Base-by-base conservation (phyloP, 1,140 invertebrate species). In the Neuroterus valhalla region DNA sequence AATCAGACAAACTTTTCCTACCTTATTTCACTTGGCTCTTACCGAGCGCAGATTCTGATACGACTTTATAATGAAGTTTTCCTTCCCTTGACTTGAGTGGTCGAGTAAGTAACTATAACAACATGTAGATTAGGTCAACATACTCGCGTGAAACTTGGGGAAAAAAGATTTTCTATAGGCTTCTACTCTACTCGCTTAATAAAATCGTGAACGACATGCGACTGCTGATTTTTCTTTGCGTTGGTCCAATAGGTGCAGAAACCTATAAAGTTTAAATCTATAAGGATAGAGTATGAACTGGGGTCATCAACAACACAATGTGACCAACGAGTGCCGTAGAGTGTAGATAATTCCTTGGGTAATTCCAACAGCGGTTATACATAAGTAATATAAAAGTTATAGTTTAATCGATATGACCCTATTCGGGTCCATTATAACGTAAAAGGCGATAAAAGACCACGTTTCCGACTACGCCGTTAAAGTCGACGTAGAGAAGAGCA, bases 351-450 rank as follows among this genome's bases (percentile, higher is more conserved):
- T n/a, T n/a, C n/a, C n/a, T n/a, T n/a, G n/a, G n/a, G n/a, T n/a
- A 62, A 31, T 31, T 62, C 55, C 26, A 31, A 38, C 23, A 31
- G 23, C 23, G 21, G 72, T 74, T 79, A 82, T 78, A 82, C 80
- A 78, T 74, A 82, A 78, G 74, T 72, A 62, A 62, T 62, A 38
- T 62, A 62, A 38, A 8, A 38, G 23, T 31, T 62, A 62, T 62
- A 62, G 55, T 62, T 62, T 73, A 78, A 82, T 82, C 81, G 74
- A 82, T 82, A 70, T 48, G 76, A 74, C 71, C 81, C 72, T 82
- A 79, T 82, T 80, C 74, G 76, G 69, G 70, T 80, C 69, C 77
- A 75, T 78, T 78, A 78, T 67, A 21, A 46, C 43, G 72, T 17
- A 77, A 77, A 77, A 73, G 71, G 73, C 75, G 75, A 77, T 77